Evolutionary conservation across 2,888 invertebrate genomes (phyloP), one percentile per base, ranked within the genome.

Genomic region (Ellobium chinense): DNA sequence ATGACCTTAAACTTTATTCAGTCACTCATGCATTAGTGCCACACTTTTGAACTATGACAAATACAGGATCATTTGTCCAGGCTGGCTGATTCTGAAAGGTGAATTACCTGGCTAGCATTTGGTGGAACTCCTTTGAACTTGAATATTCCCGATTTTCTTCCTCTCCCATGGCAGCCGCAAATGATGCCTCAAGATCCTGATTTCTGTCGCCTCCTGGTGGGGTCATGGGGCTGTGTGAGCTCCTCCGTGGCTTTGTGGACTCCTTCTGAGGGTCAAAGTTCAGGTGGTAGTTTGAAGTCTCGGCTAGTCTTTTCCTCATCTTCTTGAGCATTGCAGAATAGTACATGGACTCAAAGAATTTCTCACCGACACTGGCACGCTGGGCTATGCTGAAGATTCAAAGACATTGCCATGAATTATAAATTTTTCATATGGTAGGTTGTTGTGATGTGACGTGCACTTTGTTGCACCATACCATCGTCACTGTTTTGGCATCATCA

Each of bases 321-420:
- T 95, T 95, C 89, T 96, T 96, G 90, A 95, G 90, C 87, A 95
- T 95, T 70, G 94, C 94, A 39, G 95, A 93, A 88, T 96, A 95
- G 21, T 95, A 94, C 91, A 96, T 94, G 1, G 95, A 95, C 84
- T 96, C 95, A 89, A 96, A 97, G 92, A 96, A 96, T 90, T 95
- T 95, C 84, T 95, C 95, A 1, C 96, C 96, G 0, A 96, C 95
- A 82, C 96, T 95, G 72, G 94, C 95, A 80, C 94, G 93, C 86
- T 95, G 94, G 31, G 93, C 91, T 27, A 93, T 89, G 77, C 95
- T 95, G 76, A 21, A 62, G n/a, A n/a, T n/a, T n/a, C n/a, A n/a
- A n/a, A n/a, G n/a, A n/a, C n/a, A n/a, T n/a, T n/a, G n/a, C n/a
- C n/a, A n/a, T n/a, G n/a, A n/a, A n/a, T n/a, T n/a, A n/a, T n/a